Base-by-base conservation (phyloP, 2,888 invertebrate genomes). In the Drosophila prolongata region DNA sequence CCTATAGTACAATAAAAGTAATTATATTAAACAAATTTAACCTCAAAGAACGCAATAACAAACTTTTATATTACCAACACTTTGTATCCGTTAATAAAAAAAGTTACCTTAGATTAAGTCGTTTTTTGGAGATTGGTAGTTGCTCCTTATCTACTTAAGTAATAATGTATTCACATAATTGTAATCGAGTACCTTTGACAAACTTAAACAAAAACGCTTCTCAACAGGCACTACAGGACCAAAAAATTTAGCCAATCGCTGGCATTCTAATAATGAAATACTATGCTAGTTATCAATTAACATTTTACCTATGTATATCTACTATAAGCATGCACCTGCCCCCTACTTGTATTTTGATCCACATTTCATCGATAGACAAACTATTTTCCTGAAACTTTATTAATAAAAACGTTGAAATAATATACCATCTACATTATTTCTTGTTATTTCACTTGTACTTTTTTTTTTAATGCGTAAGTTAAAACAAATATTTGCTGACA, bases 331-430 rank as follows among this genome's bases (percentile, higher is more conserved):
- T 35, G 46, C 56, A 52, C 68, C 57, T 37, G 35, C 53, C 37
- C 46, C 47, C 53, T 70, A 47, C 50, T 69, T 70, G 60, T 70
- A 70, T 70, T 55, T 40, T 60, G 34, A 69, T 40, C 54, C 70
- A 55, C 49, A 50, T 54, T 70, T 58, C 53, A 59, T 38, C 47
- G 53, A 69, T 59, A 69, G 43, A 43, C 59, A 27, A 58, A 69
- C 38, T 69, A 69, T 69, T 69, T 69, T 69, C 70, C 58, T 69
- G 70, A 34, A 69, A 69, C 53, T 53, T 69, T 69, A 58, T 38
- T 66, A 66, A 66, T 66, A 53, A 69, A 30, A 42, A 59, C 47
- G 59, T 69, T 69, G 30, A 68, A 52, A 53, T 11, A 34, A 68
- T 46, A 6, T 2, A 8, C 8, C 6, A 24, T 16, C 16, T 8